Evolutionary conservation across 2,113 vertebrate genomes (phyloP).

Genomic region (Ginglymostoma cirratum): DNA sequence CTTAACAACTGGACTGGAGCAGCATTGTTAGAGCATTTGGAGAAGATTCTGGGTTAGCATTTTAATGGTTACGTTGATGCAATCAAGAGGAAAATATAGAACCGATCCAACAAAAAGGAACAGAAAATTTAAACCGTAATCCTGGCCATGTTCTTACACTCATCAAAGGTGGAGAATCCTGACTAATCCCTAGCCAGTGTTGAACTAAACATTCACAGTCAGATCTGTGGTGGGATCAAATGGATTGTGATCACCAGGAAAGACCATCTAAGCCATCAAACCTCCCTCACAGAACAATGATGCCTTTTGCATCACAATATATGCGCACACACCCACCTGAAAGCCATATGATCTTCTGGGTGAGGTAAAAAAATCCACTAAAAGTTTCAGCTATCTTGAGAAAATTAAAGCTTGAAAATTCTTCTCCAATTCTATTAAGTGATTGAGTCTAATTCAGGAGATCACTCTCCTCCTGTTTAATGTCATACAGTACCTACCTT

Average conservation of each 20-base stretch:
- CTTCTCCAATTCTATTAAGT: background rate
- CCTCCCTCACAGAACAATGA: background rate
- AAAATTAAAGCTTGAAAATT: background rate
- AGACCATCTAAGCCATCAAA: background rate
- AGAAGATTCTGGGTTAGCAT: background rate
- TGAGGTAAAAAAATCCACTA: background rate
- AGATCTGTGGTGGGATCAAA: background rate
- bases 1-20: background rate
- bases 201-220: background rate
- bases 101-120: background rate
- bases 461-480: background rate
- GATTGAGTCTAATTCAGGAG: background rate
- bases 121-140: background rate
- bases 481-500: background rate
- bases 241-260: background rate
- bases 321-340: background rate
- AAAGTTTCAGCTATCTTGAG: background rate
- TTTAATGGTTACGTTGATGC: background rate
- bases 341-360: background rate
- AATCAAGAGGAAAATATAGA: background rate
- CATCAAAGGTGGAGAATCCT: too few relatives aligned
- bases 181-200: background rate
- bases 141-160: background rate
- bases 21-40: background rate
- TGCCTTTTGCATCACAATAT: background rate